Evolutionary conservation across 2,888 invertebrate genomes (phyloP).

Genomic region (Drosophila borealis): DNA sequence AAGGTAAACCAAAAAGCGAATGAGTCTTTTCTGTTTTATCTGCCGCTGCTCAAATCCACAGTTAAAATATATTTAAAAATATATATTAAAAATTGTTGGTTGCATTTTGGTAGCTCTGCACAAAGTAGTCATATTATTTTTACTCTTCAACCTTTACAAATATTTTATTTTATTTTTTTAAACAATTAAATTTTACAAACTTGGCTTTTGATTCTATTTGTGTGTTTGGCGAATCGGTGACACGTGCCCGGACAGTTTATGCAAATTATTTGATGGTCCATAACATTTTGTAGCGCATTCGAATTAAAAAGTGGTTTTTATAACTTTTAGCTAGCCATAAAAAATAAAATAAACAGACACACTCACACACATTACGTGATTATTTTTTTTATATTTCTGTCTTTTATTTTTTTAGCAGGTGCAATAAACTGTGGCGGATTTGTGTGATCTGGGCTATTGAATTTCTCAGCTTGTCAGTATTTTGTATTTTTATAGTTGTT

Average conservation of each 20-base stretch:
- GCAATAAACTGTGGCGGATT: slow-evolving; percentile 48
- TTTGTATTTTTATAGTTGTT: slow-evolving; percentile 1
- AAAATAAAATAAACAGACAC: slow-evolving; percentile 18
- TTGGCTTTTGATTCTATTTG: slow-evolving; percentile 1
- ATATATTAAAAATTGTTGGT: no score
- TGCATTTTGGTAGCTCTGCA: no score
- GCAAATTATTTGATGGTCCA: slow-evolving; percentile 57
- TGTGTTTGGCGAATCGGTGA: slow-evolving; percentile 13
- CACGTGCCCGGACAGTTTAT: slow-evolving; percentile 53
- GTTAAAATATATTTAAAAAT: background rate
- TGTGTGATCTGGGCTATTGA: slow-evolving; percentile 28
- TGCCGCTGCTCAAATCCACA: slow-evolving; percentile 10
- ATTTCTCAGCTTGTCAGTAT: slow-evolving; percentile 30
- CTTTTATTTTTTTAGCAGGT: slow-evolving; percentile 22
- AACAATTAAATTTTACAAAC: no score
- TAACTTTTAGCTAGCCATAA: slow-evolving; percentile 41
- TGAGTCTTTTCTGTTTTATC: slow-evolving; percentile 35
- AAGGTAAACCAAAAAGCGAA: slow-evolving; percentile 45
- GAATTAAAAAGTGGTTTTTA: slow-evolving; percentile 55
- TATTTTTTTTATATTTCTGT: slow-evolving; percentile 22
- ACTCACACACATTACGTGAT: slow-evolving; percentile 11
- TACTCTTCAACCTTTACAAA: no score
- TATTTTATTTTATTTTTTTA: no score
- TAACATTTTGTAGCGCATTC: slow-evolving; percentile 51
- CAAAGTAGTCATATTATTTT: no score